Evolutionary conservation across 2,888 invertebrate species (phyloP), one percentile per base, ranked within the genome.

Genomic region (Fragum whitleyi): DNA sequence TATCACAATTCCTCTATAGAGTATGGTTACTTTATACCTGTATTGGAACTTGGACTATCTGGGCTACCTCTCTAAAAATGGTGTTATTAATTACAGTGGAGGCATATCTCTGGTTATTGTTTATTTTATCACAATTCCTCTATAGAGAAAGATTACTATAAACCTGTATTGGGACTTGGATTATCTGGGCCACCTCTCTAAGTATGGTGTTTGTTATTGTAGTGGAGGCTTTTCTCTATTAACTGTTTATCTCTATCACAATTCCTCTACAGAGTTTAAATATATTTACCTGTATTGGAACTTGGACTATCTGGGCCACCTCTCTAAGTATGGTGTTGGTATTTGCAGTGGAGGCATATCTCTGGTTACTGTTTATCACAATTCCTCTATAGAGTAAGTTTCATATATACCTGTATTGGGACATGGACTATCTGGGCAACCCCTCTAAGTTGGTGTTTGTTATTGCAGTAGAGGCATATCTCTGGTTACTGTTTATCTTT

Each of bases 141-240:
- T 92, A 77, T 94, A 92, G 36, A 94, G 86, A 0, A n/a, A n/a
- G n/a, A n/a, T n/a, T n/a, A n/a, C n/a, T n/a, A n/a, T n/a, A n/a
- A 26, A 94, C 94, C 93, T 95, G 95, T 39, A 95, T 86, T 7
- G 95, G 94, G 7, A 95, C 94, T 23, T 90, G 80, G 1, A 93
- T 94, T 59, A 89, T 88, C n/a, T 83, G 86, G 14, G 95, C 95
- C 28, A 95, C 88, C 85, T 94, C 92, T 71, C 94, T 90, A 53
- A 95, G 87, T n/a, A 95, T 92, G 5, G 94, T 87, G n/a, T 94
- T 92, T 0, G 95, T 95, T 65, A 94, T 90, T 14, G 94, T 91
- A 0, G 94, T 95, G 1, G 95, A 94, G 2, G 95, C 95, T 86
- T 95, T 95, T 0, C 94, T 89, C 89, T 95, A 95, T 86, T 95